These are phyloP conservation scores for Forbesichthys papilliferus DNA, from an alignment of 2,113 vertebrate genomes.

Conservation along the genomic window DNA sequence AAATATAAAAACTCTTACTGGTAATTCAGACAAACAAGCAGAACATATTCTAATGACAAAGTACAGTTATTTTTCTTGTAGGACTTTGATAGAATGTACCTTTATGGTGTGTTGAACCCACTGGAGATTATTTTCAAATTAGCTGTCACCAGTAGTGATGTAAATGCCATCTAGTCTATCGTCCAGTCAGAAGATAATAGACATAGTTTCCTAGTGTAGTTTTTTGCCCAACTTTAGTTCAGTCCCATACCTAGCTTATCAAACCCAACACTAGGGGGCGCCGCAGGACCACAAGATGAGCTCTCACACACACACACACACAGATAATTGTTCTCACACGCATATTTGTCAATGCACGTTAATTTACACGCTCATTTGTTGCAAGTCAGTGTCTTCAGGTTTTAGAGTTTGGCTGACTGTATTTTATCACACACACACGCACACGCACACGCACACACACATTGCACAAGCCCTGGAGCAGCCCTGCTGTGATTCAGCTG, in stretches of 20 bases:
- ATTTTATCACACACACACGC: not conserved
- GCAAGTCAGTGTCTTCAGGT: not conserved
- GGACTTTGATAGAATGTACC: no score
- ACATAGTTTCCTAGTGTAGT: no score
- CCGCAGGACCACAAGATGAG: not conserved
- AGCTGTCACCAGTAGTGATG: no score
- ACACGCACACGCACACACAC: constrained; percentile 1
- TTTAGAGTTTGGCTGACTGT: constrained; percentile 15
- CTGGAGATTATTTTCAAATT: no score
- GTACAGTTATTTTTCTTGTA: no score
- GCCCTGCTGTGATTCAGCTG: not conserved
- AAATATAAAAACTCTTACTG: no score
- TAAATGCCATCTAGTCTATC: no score
- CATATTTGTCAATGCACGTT: not conserved
- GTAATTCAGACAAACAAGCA: no score
- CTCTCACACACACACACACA: not conserved
- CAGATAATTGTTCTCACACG: not conserved
- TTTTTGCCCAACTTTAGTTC: no score
- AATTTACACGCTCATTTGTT: not conserved
- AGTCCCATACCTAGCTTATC: not conserved
- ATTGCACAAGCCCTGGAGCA: not conserved
- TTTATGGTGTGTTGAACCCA: no score
- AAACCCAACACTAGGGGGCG: constrained; percentile 1
- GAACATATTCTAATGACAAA: no score
- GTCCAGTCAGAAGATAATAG: no score